Conservation (phyloP, 2,797 vertebrate genomes). For the Sebastiscus tertius region DNA sequence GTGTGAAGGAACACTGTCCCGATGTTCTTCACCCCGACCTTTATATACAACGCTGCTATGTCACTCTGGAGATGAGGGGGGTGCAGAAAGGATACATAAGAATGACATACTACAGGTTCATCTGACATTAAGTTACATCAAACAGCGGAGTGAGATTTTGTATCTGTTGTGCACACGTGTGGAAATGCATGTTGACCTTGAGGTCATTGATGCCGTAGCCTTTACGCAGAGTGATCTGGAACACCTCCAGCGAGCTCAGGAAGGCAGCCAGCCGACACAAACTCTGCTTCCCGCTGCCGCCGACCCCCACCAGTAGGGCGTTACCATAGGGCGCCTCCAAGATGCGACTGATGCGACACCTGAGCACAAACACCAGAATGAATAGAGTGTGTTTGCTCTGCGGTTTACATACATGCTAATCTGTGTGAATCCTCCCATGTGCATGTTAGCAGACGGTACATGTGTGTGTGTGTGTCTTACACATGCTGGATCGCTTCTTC, state of each 20-base stretch:
- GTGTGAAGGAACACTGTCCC: constrained; percentile 82
- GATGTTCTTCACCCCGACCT: constrained; percentile 85
- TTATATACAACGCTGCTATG: constrained; percentile 85
- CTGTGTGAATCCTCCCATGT: constrained; percentile 6
- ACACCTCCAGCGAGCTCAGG: constrained; percentile 82
- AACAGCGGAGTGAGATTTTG: not conserved
- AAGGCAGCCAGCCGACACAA: constrained; percentile 83
- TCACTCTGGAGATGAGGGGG: constrained; percentile 75
- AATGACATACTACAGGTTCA: not conserved
- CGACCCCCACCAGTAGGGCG: constrained; percentile 82
- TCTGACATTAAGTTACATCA: not conserved
- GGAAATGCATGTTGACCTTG: constrained; percentile 59
- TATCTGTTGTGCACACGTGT: not conserved
- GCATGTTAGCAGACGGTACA: not conserved
- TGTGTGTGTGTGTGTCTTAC: constrained; percentile 56
- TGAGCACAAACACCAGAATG: constrained; percentile 45
- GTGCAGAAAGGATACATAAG: not conserved
- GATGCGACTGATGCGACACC: constrained; percentile 85
- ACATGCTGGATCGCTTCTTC: constrained; percentile 82
- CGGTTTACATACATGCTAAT: constrained; percentile 17
- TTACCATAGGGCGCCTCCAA: constrained; percentile 84
- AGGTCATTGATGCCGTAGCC: constrained; percentile 83
- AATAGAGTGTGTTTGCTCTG: not conserved
- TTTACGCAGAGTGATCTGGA: constrained; percentile 84
- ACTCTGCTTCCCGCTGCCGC: constrained; percentile 84